Conservation (phyloP, 1,140 invertebrate genomes). For the Leptopilina clavipes region DNA sequence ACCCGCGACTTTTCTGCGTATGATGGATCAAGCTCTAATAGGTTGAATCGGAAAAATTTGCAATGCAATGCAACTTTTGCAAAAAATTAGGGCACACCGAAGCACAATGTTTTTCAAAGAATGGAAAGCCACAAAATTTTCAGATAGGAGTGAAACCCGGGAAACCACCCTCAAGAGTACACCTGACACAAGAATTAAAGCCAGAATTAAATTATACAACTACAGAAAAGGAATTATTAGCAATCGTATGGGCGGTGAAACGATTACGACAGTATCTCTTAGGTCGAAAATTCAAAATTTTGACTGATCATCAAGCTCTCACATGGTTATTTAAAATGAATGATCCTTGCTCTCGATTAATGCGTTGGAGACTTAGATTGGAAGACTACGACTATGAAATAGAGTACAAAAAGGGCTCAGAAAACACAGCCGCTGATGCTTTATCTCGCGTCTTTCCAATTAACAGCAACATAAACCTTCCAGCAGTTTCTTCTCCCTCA, state of each 20-base stretch:
- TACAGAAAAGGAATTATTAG: slow-evolving; percentile 40
- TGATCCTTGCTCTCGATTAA: background rate
- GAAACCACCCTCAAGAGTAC: slow-evolving; percentile 30
- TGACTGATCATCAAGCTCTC: slow-evolving; percentile 49
- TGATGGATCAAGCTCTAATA: background rate
- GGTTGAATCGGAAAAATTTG: background rate
- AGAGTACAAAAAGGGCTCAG: slow-evolving; percentile 49
- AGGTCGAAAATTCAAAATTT: slow-evolving; percentile 42
- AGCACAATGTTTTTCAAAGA: background rate
- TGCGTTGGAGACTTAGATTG: slow-evolving; percentile 43
- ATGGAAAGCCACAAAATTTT: background rate
- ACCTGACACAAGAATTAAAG: background rate
- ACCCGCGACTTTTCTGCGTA: background rate
- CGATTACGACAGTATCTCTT: slow-evolving; percentile 50
- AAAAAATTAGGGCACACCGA: background rate
- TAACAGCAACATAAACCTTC: background rate
- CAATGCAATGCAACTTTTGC: background rate
- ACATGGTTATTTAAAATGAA: slow-evolving; percentile 42
- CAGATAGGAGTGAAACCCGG: background rate
- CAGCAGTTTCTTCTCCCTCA: background rate
- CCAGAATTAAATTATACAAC: slow-evolving; percentile 39
- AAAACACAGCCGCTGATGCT: background rate
- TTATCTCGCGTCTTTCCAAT: background rate
- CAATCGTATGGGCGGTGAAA: slow-evolving; percentile 38
- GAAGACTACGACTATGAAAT: slow-evolving; percentile 49